Evolutionary conservation across 2,113 vertebrate species (phyloP).

Genomic region (Entomyzon cyanotis): DNA sequence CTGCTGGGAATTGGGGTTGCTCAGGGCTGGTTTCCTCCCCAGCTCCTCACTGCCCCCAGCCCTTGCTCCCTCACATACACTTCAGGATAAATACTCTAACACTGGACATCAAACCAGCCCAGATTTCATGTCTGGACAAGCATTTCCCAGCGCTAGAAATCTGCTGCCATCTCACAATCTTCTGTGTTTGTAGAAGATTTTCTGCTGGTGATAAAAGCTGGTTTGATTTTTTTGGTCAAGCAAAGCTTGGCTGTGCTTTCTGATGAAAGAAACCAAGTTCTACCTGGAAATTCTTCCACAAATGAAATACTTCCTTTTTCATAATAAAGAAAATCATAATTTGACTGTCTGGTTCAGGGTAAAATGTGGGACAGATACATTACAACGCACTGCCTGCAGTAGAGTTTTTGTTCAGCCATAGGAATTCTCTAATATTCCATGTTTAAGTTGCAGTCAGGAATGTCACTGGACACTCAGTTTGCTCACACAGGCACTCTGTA

Average conservation of each 20-base stretch:
- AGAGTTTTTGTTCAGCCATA: neutral
- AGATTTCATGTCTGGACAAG: neutral
- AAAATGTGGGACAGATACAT: neutral
- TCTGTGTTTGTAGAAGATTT: neutral
- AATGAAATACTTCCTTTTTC: neutral
- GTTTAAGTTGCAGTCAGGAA: neutral
- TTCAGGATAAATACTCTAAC: neutral
- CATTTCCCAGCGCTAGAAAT: neutral
- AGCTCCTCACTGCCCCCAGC: neutral
- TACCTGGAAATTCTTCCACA: neutral
- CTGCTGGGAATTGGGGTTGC: neutral
- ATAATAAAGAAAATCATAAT: neutral
- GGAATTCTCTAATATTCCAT: fast-evolving
- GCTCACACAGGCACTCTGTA: neutral
- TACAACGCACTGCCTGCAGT: neutral
- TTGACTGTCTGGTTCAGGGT: neutral
- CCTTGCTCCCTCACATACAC: neutral
- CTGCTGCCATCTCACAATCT: neutral
- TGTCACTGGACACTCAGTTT: neutral
- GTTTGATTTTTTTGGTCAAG: neutral
- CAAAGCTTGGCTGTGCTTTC: neutral
- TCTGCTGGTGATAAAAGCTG: neutral
- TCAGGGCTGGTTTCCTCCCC: neutral
- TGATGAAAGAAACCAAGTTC: neutral
- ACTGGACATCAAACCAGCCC: neutral